These are phyloP conservation scores for Penaeus chinensis DNA, from an alignment of 1,140 invertebrate genomes.

Conservation along the genomic window DNA sequence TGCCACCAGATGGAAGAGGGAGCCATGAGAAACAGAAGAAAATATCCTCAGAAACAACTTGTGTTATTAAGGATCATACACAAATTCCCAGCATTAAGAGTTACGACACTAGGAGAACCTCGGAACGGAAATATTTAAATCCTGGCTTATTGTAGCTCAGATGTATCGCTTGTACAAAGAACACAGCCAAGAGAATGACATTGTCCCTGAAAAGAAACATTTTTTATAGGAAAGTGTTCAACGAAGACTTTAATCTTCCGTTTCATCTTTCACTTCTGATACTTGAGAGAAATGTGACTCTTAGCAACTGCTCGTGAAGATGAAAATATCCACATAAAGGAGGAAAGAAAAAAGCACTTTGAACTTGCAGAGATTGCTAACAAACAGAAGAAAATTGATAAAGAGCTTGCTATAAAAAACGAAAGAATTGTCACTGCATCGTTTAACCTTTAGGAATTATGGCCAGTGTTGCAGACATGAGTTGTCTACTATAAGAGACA, in stretches of 20 bases:
- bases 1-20: constrained; percentile 13
- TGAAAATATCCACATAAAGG: constrained; percentile 3
- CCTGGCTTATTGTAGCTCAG: constrained; percentile 23
- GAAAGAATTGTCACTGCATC: constrained; percentile 31
- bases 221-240: constrained; percentile 14
- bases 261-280: constrained; percentile 23
- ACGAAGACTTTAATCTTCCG: constrained; percentile 30
- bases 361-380: constrained; percentile 22
- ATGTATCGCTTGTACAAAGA: constrained; percentile 29
- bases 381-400: constrained; percentile 24
- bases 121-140: constrained; percentile 36
- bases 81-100: constrained; percentile 10
- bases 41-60: background rate
- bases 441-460: constrained; percentile 27
- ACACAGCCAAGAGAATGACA: constrained; percentile 20
- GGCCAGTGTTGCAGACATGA: constrained; percentile 26
- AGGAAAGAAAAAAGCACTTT: constrained; percentile 19
- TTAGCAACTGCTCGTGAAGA: constrained; percentile 29
- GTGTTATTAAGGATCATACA: constrained; percentile 15
- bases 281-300: constrained; percentile 26
- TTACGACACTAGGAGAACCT: constrained; percentile 10
- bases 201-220: constrained; percentile 19
- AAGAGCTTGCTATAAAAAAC: constrained; percentile 17
- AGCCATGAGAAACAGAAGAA: constrained; percentile 18
- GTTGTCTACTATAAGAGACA: constrained; percentile 30